phyloP scores from a whole-genome alignment of 2,113 vertebrate species.

The Puntigrus tetrazona region DNA sequence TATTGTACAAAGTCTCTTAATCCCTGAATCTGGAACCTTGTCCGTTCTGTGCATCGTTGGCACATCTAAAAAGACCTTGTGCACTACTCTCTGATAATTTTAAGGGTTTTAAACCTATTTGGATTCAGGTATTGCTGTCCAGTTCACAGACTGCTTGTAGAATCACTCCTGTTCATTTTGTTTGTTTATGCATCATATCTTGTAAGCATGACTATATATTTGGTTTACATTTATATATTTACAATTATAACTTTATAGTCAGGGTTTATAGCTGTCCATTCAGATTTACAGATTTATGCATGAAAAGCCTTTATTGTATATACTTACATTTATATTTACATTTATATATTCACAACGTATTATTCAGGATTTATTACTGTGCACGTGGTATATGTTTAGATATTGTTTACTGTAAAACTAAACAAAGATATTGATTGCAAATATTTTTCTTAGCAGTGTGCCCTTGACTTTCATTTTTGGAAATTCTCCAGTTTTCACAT shows the following conservation, averaged over 20 bases:
- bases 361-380: too few species aligned
- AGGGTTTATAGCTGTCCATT: too few species aligned
- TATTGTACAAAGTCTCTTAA: conserved; percentile 10
- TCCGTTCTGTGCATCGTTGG: neutral
- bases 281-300: too few species aligned
- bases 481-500: neutral
- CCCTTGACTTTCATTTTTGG: neutral
- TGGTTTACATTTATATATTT: neutral
- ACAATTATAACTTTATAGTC: neutral
- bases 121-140: neutral
- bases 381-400: neutral
- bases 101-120: conserved; percentile 3
- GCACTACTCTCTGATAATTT: neutral
- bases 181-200: conserved; percentile 34
- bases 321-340: too few species aligned
- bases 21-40: neutral
- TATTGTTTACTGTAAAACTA: neutral
- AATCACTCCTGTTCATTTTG: neutral
- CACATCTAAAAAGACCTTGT: neutral
- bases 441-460: neutral
- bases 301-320: too few species aligned
- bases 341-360: too few species aligned
- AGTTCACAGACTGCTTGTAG: neutral
- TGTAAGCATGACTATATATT: too few species aligned
- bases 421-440: neutral